These are phyloP conservation scores for Ibycter americanus DNA, from an alignment of 2,797 vertebrate species.

Conservation along the genomic window DNA sequence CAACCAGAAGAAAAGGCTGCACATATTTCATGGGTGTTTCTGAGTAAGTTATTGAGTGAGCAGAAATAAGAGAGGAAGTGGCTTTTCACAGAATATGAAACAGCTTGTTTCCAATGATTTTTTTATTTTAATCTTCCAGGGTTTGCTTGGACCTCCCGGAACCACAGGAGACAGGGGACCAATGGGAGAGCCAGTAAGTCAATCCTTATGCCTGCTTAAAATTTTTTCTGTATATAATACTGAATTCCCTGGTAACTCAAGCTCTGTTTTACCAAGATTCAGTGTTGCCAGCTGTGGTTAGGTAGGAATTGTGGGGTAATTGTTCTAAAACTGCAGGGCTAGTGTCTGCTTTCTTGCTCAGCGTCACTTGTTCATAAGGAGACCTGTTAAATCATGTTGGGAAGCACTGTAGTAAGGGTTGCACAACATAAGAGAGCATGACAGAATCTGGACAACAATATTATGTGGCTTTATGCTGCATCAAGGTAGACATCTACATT, in stretches of 20 bases:
- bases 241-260: not conserved
- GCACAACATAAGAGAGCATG: not conserved
- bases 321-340: not conserved
- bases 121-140: slow-evolving; percentile 77
- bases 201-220: not conserved
- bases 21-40: not conserved
- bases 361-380: not conserved
- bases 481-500: not conserved
- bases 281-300: not conserved
- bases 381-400: not conserved
- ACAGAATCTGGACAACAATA: not conserved
- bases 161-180: slow-evolving; percentile 85
- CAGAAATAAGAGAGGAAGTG: not conserved
- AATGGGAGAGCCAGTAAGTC: slow-evolving; percentile 90
- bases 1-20: not conserved
- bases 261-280: not conserved
- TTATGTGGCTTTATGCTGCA: not conserved
- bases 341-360: not conserved
- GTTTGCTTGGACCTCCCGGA: slow-evolving; percentile 84
- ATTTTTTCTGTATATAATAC: not conserved
- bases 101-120: slow-evolving; percentile 16
- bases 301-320: not conserved
- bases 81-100: slow-evolving; percentile 1
- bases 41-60: not conserved
- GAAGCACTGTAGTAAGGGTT: not conserved